Evolutionary conservation across 92 coral and sea anemone genomes (phyloP).

Genomic region (Umimayanthus chanpuru): DNA sequence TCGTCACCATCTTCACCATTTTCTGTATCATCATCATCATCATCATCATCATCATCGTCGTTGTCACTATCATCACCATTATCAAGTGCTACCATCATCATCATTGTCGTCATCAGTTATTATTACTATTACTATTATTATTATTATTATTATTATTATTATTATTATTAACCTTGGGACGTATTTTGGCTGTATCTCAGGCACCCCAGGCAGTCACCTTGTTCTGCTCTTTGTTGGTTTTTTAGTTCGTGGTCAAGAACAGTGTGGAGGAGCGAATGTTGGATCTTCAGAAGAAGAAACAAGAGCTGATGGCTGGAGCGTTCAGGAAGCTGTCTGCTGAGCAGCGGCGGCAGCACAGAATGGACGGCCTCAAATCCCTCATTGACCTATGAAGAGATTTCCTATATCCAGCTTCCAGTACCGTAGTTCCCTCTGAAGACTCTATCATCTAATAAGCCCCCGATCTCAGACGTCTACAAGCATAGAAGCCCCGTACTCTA

Average conservation of each 20-base stretch:
- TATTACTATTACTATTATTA: too few relatives aligned
- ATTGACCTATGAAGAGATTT: conserved; percentile 60
- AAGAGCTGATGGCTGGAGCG: conserved; percentile 78
- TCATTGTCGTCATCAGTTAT: too few relatives aligned
- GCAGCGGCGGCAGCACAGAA: conserved; percentile 71
- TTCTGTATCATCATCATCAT: too few relatives aligned
- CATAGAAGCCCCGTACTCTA: not conserved
- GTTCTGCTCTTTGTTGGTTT: not conserved
- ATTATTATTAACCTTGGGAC: not conserved
- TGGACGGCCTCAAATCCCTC: conserved; percentile 67
- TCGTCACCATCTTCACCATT: too few relatives aligned
- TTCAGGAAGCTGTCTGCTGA: conserved; percentile 75
- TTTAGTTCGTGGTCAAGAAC: conserved; percentile 76
- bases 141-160: too few relatives aligned
- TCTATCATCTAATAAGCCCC: not conserved
- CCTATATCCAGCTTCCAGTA: not conserved
- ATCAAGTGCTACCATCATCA: too few relatives aligned
- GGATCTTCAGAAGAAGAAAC: conserved; percentile 81
- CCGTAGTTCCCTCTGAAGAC: not conserved
- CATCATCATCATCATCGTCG: too few relatives aligned
- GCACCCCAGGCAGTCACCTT: too few relatives aligned
- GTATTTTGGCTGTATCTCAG: not conserved
- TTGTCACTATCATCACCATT: too few relatives aligned
- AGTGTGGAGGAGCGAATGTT: conserved; percentile 87
- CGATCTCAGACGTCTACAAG: not conserved